Base-by-base conservation (phyloP, 2,797 vertebrate species). In the Lophius americanus region DNA sequence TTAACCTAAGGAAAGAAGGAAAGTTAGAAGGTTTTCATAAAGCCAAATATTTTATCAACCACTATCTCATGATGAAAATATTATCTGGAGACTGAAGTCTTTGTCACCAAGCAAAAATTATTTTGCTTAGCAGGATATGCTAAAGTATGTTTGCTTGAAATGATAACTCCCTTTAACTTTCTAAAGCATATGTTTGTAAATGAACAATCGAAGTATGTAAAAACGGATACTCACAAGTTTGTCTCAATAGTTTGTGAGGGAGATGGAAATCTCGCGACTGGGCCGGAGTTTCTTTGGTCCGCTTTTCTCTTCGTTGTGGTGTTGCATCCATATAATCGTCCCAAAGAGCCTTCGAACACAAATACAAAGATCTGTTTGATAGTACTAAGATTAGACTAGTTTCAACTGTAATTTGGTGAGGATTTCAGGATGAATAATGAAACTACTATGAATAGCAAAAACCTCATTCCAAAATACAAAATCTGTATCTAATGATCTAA, bases 291-390 rank as follows among this genome's bases (percentile, higher is more conserved):
- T 95, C 94, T 77, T 84, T 93, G 6, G 77, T 69, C 55, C 90
- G 93, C 52, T 93, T 94, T n/a, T 96, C 95, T 80, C 81, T 91
- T 71, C 95, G 95, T 82, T 92, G 94, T n/a, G 93, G 94, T 57
- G 23, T 23, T 23, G 92, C 91, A 56, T 98, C 97, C 77, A 96
- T 92, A 84, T 96, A 98, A 64, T 97, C 96, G 48, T 96, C 96
- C 98, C 98, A 99, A n/a, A 93, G 75, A 60, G 91, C 91, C 75
- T 98, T 85, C 9, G 64, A 85, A 73, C 4, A 70, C 49, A 81
- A 0, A 75, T 6, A 62, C 14, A 73, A n/a, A 69, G 14, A 66
- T 23, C 57, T n/a, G 23, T 23, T 23, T 23, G 23, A 23, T 2
- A 23, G 23, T 23, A 23, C 23, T 23, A 23, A 23, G 23, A 23